These are phyloP conservation scores for Anagyrus pseudococci DNA, from an alignment of 2,888 invertebrate genomes.

Conservation along the genomic window DNA sequence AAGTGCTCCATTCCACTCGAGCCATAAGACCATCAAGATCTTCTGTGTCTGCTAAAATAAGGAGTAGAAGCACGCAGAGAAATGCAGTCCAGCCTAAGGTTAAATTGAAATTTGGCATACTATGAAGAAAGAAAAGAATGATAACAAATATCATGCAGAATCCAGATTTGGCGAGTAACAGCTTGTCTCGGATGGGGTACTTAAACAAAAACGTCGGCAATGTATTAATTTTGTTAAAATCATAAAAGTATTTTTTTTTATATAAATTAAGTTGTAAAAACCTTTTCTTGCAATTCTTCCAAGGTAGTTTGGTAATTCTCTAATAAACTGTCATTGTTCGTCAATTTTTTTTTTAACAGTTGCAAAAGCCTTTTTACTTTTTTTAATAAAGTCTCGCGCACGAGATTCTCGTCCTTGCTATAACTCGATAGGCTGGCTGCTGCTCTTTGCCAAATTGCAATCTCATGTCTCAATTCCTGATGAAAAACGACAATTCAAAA, in stretches of 20 bases:
- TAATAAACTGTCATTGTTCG: constrained; percentile 63
- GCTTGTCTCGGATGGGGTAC: constrained; percentile 82
- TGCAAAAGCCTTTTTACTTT: constrained; percentile 74
- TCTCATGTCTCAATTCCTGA: too few relatives aligned
- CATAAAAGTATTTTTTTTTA: not conserved
- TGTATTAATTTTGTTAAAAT: not conserved
- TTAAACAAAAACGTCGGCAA: constrained; percentile 62
- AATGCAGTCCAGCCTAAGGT: constrained; percentile 89
- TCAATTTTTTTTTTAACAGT: constrained; percentile 67
- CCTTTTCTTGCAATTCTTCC: constrained; percentile 72
- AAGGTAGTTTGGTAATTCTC: constrained; percentile 74
- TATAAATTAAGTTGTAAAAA: constrained; percentile 43
- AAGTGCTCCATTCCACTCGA: constrained; percentile 89
- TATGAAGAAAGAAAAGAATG: constrained; percentile 84
- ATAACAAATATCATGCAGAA: constrained; percentile 78
- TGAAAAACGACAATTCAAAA: too few relatives aligned
- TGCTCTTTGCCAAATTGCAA: constrained; percentile 82
- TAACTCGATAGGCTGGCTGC: constrained; percentile 81
- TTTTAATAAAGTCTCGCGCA: constrained; percentile 77
- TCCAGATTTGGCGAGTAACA: constrained; percentile 76
- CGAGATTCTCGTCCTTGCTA: constrained; percentile 83
- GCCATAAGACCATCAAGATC: constrained; percentile 85
- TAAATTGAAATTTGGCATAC: constrained; percentile 78
- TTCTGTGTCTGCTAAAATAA: constrained; percentile 79
- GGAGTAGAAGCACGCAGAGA: constrained; percentile 79